These are phyloP conservation scores for Megalops atlanticus DNA, from an alignment of 2,113 vertebrate species.

Conservation along the genomic window DNA sequence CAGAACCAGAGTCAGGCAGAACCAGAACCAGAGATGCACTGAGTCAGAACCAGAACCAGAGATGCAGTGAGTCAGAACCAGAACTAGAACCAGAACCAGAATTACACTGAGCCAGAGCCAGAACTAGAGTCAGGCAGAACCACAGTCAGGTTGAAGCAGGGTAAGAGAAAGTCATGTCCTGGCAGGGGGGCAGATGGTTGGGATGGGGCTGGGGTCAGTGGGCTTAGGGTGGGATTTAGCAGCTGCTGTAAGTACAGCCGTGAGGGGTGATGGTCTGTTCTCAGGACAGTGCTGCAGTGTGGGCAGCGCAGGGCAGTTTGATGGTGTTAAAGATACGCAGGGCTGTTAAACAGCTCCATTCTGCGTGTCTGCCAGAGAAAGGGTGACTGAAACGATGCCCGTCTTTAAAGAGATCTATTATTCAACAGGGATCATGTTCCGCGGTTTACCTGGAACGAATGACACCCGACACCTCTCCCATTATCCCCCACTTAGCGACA, in stretches of 20 bases:
- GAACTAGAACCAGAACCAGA: background rate
- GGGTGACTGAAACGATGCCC: background rate
- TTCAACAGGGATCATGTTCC: background rate
- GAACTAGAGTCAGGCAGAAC: too few relatives aligned
- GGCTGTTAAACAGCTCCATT: background rate
- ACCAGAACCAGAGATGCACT: background rate
- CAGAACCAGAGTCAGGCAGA: background rate
- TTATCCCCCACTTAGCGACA: background rate
- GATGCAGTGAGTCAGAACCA: too few relatives aligned
- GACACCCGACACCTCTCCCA: background rate
- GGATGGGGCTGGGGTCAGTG: too few relatives aligned
- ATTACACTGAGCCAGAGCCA: background rate
- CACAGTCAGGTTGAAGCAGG: too few relatives aligned
- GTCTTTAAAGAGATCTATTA: background rate
- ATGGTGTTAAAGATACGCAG: background rate
- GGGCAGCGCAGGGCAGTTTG: too few relatives aligned
- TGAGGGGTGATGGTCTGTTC: too few relatives aligned
- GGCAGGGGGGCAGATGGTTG: too few relatives aligned
- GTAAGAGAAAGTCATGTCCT: too few relatives aligned
- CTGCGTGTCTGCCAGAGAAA: background rate
- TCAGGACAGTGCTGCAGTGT: too few relatives aligned
- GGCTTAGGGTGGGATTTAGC: too few relatives aligned
- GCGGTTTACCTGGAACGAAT: background rate
- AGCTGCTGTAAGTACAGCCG: too few relatives aligned
- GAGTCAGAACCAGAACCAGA: background rate